Evolutionary conservation across 2,888 invertebrate genomes (phyloP).

Genomic region (Merodon equestris): DNA sequence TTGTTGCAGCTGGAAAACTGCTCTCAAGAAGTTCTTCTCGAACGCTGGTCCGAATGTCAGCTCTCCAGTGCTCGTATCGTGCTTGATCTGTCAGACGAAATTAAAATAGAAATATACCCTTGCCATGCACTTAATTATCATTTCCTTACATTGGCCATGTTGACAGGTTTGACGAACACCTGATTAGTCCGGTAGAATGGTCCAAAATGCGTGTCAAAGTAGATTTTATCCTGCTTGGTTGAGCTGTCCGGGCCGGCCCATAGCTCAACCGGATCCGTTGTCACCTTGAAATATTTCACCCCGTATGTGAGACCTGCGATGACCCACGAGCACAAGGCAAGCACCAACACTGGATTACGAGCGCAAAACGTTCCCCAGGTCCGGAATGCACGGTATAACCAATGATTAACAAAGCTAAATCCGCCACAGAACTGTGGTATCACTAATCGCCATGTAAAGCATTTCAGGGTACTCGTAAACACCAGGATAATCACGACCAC

Average conservation of each 20-base stretch:
- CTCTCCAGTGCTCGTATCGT: conserved; percentile 78
- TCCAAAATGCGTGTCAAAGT: conserved; percentile 91
- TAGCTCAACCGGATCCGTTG: conserved; percentile 93
- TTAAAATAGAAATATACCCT: not conserved
- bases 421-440: conserved; percentile 74
- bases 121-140: too few relatives aligned
- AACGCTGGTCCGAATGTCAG: conserved; percentile 89
- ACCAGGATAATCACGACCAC: conserved; percentile 75
- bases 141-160: conserved; percentile 80
- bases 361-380: conserved; percentile 82
- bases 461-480: conserved; percentile 68
- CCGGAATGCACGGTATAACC: conserved; percentile 77
- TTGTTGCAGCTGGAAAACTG: conserved; percentile 85
- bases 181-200: conserved; percentile 95
- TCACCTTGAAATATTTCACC: conserved; percentile 84
- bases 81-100: conserved; percentile 72
- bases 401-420: conserved; percentile 71
- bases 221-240: conserved; percentile 90
- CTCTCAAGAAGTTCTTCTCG: conserved; percentile 85
- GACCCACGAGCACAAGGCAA: conserved; percentile 83
- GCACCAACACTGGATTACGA: conserved; percentile 82
- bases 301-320: conserved; percentile 83
- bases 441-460: conserved; percentile 60
- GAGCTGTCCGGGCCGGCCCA: conserved; percentile 93
- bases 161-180: conserved; percentile 87